Evolutionary conservation across 2,113 vertebrate species (phyloP).

Genomic region (Phyllostomus discolor): DNA sequence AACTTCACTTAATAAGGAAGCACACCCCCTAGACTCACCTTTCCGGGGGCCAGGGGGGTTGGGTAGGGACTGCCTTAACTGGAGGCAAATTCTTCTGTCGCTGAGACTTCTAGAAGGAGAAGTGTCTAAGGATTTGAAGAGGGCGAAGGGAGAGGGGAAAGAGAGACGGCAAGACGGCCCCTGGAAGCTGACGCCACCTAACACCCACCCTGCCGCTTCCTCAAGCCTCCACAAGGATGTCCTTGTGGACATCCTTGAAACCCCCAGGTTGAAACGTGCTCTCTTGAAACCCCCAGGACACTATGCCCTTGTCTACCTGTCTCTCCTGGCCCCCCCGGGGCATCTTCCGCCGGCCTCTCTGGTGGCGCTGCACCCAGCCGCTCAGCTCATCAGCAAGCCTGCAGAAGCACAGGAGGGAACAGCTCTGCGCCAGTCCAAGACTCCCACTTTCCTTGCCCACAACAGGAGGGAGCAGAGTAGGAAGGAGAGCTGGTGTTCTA

Average conservation of each 20-base stretch:
- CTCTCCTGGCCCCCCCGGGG: conserved; percentile 82
- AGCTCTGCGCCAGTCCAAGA: background rate
- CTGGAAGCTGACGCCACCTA: background rate
- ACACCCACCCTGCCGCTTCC: background rate
- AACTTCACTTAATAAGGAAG: background rate
- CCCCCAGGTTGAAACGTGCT: background rate
- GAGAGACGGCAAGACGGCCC: background rate
- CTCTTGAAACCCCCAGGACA: background rate
- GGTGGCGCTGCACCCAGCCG: conserved; percentile 91
- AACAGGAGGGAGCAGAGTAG: background rate
- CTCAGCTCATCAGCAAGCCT: conserved; percentile 91
- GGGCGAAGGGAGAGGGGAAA: conserved; percentile 27
- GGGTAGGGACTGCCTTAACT: conserved; percentile 85
- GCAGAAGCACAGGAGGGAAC: background rate
- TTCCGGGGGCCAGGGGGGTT: conserved; percentile 80
- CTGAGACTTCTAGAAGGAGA: conserved; percentile 83
- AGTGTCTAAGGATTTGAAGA: conserved; percentile 55
- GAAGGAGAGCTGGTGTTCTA: background rate
- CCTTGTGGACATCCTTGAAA: no score
- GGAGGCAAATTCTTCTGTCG: conserved; percentile 81
- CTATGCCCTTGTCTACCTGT: conserved; percentile 78
- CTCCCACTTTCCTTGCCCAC: no score
- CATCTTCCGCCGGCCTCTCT: conserved; percentile 87
- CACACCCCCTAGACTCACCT: conserved; percentile 72
- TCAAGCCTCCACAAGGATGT: background rate